Base-by-base conservation (phyloP, 1,140 invertebrate species). In the Plectrocnemia conspersa region DNA sequence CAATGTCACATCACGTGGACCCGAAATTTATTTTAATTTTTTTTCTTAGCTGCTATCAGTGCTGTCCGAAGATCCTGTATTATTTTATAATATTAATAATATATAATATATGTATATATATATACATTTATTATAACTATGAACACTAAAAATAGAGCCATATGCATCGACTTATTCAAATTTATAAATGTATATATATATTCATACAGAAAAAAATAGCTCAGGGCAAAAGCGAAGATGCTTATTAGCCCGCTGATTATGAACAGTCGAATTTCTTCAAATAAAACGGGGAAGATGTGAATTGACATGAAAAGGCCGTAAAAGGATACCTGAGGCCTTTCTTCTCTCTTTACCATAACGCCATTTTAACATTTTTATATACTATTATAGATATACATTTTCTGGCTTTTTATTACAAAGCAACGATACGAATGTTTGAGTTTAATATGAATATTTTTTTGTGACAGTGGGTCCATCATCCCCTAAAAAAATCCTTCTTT, bases 181-280 rank as follows among this genome's bases (percentile, higher is more conserved):
- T n/a, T n/a, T n/a, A n/a, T n/a, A n/a, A n/a, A n/a, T n/a, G n/a
- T n/a, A n/a, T n/a, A n/a, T n/a, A n/a, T n/a, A n/a, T n/a, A n/a
- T n/a, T n/a, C n/a, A n/a, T n/a, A n/a, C n/a, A n/a, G n/a, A 21
- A 32, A 47, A 42, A 42, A 29, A 44, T 6, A 23, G 21, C 23
- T 2, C n/a, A 5, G 7, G n/a, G 25, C 41, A 16, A 47, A 32
- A 13, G 24, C 2, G 44, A 40, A 40, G 25, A 47, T 27, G 24
- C 25, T 47, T 47, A 47, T 47, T 47, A 47, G 44, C 44, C 25
- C 21, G 3, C 24, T 29, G 44, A 47, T 47, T 47, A 47, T 47
- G 23, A 47, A 47, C 44, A 29, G 44, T 47, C 33, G 25, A 47
- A 47, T 47, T 47, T 47, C 24, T 32, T 27, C 44, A 47, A 47